These are phyloP conservation scores for Chydorus sphaericus DNA, from an alignment of 2,888 invertebrate species.

Conservation along the genomic window DNA sequence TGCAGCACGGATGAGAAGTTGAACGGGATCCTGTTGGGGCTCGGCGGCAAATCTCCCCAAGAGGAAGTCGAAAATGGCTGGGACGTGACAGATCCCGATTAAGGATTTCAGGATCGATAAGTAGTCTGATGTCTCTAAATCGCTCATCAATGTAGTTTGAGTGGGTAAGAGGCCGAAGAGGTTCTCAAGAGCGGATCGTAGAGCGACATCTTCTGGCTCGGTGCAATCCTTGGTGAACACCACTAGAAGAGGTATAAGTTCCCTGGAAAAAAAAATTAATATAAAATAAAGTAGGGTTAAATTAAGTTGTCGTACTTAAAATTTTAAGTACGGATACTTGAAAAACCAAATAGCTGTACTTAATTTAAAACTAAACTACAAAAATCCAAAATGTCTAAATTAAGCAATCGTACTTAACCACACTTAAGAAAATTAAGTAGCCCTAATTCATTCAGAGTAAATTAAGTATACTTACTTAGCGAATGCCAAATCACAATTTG, in stretches of 20 bases:
- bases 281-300: no score
- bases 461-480: no score
- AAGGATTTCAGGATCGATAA: not conserved
- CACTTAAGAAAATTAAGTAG: no score
- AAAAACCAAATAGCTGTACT: no score
- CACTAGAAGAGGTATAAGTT: not conserved
- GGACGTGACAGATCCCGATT: not conserved
- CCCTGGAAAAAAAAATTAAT: not conserved
- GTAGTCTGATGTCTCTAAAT: not conserved
- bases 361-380: no score
- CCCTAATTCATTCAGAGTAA: no score
- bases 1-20: not conserved
- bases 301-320: no score
- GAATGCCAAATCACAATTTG: no score
- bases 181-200: not conserved
- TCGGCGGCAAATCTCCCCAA: not conserved
- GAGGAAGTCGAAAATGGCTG: not conserved
- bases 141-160: not conserved
- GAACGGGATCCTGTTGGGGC: not conserved
- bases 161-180: conserved; percentile 3
- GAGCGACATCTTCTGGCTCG: not conserved
- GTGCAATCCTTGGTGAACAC: not conserved
- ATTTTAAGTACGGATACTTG: no score
- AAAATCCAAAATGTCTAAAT: no score
- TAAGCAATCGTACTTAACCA: no score